A percentile compares a stretch with the other conserved stretches of the same genome.
Conservation (phyloP, 2,113 vertebrate genomes). For the Leptocoma aspasia region DNA sequence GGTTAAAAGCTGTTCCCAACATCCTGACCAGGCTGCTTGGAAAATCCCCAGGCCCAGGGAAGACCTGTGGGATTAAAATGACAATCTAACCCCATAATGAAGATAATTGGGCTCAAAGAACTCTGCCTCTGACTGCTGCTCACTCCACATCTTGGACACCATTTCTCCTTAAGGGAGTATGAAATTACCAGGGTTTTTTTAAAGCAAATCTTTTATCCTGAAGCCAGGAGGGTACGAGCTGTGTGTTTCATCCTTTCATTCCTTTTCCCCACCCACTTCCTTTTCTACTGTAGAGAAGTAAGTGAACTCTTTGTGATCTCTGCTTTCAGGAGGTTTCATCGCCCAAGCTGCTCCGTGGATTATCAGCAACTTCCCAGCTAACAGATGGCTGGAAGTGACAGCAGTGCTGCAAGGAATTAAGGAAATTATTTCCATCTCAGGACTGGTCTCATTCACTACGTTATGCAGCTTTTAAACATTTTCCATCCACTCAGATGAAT, state of each 20-base stretch:
- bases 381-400: slow-evolving; percentile 38
- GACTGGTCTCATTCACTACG: background rate
- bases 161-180: background rate
- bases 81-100: background rate
- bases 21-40: background rate
- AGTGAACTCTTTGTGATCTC: slow-evolving; percentile 45
- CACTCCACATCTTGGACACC: background rate
- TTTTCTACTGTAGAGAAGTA: background rate
- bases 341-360: background rate
- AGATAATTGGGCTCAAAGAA: background rate
- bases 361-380: background rate
- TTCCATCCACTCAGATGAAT: slow-evolving; percentile 4
- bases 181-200: background rate
- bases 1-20: background rate
- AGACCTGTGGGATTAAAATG: background rate
- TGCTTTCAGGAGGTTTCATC: background rate
- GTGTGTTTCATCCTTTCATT: slow-evolving; percentile 9
- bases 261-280: slow-evolving; percentile 44
- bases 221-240: background rate
- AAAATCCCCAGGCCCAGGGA: background rate
- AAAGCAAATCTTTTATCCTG: background rate
- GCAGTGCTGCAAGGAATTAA: background rate
- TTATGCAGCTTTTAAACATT: background rate
- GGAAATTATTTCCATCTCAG: background rate
- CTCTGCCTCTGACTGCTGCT: background rate